phyloP scores from a whole-genome alignment of 1,140 invertebrate species.

The Agrypnia vestita region DNA sequence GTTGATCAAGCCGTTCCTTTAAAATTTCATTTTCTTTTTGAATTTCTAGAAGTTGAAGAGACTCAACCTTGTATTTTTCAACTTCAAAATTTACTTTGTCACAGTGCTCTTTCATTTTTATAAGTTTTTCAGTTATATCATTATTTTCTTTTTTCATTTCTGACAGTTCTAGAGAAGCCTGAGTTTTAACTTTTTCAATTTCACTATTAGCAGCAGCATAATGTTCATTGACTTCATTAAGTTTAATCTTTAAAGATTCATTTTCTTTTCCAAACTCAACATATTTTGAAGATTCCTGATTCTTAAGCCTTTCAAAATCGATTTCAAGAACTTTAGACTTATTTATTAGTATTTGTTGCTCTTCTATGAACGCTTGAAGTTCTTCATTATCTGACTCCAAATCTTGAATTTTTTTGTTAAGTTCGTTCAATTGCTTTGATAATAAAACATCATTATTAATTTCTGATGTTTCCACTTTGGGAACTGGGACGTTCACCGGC shows the following conservation, averaged over 20 bases:
- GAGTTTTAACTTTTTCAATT: slow-evolving; percentile 3
- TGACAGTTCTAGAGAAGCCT: not conserved
- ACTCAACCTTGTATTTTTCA: slow-evolving; percentile 52
- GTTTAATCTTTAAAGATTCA: slow-evolving; percentile 63
- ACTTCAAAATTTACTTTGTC: slow-evolving; percentile 49
- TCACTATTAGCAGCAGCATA: slow-evolving; percentile 49
- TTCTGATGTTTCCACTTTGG: not conserved
- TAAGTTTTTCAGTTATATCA: slow-evolving; percentile 44
- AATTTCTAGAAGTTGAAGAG: slow-evolving; percentile 54
- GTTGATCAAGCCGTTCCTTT: slow-evolving; percentile 48
- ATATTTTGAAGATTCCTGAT: slow-evolving; percentile 9
- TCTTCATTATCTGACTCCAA: slow-evolving; percentile 82
- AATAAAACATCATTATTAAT: not conserved
- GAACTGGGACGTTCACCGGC: not conserved
- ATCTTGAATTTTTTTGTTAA: slow-evolving; percentile 75
- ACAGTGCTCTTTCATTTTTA: slow-evolving; percentile 43
- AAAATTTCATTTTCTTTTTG: slow-evolving; percentile 60
- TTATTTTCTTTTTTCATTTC: slow-evolving; percentile 20
- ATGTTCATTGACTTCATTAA: slow-evolving; percentile 62
- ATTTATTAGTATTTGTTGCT: slow-evolving; percentile 66
- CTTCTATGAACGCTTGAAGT: slow-evolving; percentile 78
- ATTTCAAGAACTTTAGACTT: slow-evolving; percentile 34
- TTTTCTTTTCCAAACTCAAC: slow-evolving; percentile 62
- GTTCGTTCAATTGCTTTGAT: slow-evolving; percentile 61
- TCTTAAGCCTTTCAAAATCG: slow-evolving; percentile 39